Conservation (phyloP, 2,797 vertebrate genomes). For the Alosa sapidissima region DNA sequence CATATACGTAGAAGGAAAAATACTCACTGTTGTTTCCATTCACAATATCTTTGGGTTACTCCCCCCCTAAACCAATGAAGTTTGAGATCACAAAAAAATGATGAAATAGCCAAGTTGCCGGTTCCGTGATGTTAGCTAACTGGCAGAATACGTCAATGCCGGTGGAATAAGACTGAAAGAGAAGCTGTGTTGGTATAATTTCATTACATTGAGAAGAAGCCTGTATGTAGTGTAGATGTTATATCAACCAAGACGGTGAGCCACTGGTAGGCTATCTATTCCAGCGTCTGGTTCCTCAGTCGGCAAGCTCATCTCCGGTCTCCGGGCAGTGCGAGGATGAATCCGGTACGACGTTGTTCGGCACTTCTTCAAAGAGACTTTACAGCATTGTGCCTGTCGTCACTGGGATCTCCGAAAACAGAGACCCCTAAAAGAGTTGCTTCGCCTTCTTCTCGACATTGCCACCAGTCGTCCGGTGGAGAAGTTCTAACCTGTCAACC, state of each 20-base stretch:
- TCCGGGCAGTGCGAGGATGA: constrained; percentile 34
- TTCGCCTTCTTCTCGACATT: not conserved
- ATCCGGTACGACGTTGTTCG: constrained; percentile 46
- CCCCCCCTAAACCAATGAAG: not conserved
- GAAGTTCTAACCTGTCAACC: not conserved
- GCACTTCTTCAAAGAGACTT: constrained; percentile 46
- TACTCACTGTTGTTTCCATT: not conserved
- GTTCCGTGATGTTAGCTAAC: not conserved
- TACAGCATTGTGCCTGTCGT: constrained; percentile 37
- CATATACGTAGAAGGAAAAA: not conserved
- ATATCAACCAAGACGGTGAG: not conserved
- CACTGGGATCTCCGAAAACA: constrained; percentile 29
- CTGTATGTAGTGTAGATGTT: not conserved
- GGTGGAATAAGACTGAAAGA: not conserved
- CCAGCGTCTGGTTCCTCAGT: not conserved
- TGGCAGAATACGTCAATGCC: not conserved
- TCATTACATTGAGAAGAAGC: not conserved
- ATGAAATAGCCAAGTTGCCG: constrained; percentile 18
- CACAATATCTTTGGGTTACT: not conserved
- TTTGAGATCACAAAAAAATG: not conserved
- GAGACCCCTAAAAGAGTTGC: not conserved
- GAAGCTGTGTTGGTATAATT: too few relatives aligned
- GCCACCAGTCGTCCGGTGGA: not conserved
- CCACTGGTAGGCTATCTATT: not conserved
- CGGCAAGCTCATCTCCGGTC: not conserved